A percentile compares a stretch with the other conserved stretches of the same genome.
Conservation (phyloP, 1,140 invertebrate genomes). For the Danaus melanippus region DNA sequence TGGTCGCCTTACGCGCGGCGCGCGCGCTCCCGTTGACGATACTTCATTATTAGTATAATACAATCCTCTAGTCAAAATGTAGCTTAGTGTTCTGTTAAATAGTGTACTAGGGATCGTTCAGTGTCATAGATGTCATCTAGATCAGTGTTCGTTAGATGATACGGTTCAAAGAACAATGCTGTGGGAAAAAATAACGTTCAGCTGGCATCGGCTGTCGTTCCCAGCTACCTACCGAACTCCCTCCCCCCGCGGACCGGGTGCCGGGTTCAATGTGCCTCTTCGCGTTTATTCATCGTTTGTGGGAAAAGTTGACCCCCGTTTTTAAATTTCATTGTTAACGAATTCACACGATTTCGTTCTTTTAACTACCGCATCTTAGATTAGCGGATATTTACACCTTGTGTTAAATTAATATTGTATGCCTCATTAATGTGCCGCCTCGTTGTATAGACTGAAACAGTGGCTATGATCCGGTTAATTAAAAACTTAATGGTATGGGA, state of each 20-base stretch:
- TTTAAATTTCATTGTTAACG: conserved; percentile 68
- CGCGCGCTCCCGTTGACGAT: conserved; percentile 45
- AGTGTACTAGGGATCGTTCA: conserved; percentile 28
- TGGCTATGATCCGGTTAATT: neutral
- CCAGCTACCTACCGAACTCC: conserved; percentile 66
- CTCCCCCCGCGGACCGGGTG: conserved; percentile 61
- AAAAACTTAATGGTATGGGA: too few relatives aligned
- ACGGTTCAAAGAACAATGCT: conserved; percentile 71
- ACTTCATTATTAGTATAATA: conserved; percentile 38
- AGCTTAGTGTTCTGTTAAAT: conserved; percentile 29
- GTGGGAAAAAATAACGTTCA: conserved; percentile 73
- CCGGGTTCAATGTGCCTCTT: conserved; percentile 70
- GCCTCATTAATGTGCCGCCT: neutral
- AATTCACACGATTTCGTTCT: conserved; percentile 63
- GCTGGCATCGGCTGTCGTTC: conserved; percentile 69
- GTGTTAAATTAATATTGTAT: neutral
- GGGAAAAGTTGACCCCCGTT: conserved; percentile 70
- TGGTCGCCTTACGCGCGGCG: conserved; percentile 58
- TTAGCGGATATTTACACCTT: conserved; percentile 18
- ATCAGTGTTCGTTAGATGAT: conserved; percentile 44
- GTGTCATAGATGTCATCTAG: conserved; percentile 38
- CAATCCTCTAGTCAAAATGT: conserved; percentile 49
- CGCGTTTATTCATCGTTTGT: conserved; percentile 71
- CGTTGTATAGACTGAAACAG: conserved; percentile 1
- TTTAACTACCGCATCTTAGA: conserved; percentile 53